These are phyloP conservation scores for Drosophila melanogaster DNA, from an alignment of 1,140 invertebrate genomes.

Conservation along the genomic window Release_6_plus_ISO1_MT NC_004354.4:6831501-6832000, in stretches of 20 bases:
- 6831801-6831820: constrained; percentile 87
- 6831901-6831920: constrained; percentile 90
- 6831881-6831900: constrained; percentile 89
- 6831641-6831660: constrained; percentile 91
- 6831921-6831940: constrained; percentile 90
- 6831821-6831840: constrained; percentile 81
- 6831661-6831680: constrained; percentile 88
- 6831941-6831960: constrained; percentile 89
- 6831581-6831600: constrained; percentile 88
- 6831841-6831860: constrained; percentile 72
- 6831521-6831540: constrained; percentile 59
- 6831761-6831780: constrained; percentile 90
- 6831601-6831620: constrained; percentile 89
- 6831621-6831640: constrained; percentile 93
- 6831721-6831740: constrained; percentile 88
- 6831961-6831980: constrained; percentile 87
- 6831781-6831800: constrained; percentile 90
- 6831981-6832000: constrained; percentile 85
- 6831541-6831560: constrained; percentile 58
- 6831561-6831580: constrained; percentile 86
- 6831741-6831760: constrained; percentile 91
- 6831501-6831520: constrained; percentile 27
- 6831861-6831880: constrained; percentile 87
- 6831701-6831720: constrained; percentile 86
- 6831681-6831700: constrained; percentile 87